Percentiles rank a stretch among this genome's conserved stretches.
These are phyloP conservation scores for Epinotia demarniana DNA, from an alignment of 2,888 invertebrate genomes.

Conservation along the genomic window DNA sequence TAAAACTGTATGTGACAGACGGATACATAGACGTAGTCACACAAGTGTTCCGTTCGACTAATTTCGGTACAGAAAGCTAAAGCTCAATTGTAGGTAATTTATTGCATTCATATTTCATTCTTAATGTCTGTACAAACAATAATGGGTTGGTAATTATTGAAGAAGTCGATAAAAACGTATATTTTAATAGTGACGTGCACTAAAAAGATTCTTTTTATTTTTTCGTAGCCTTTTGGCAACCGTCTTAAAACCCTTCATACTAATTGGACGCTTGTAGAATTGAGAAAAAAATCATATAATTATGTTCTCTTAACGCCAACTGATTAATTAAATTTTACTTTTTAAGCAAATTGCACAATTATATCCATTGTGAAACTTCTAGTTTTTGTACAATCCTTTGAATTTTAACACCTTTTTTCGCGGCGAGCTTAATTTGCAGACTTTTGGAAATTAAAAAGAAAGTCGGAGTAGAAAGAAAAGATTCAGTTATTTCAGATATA, in stretches of 20 bases:
- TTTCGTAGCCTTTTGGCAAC: constrained; percentile 12
- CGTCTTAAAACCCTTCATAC: constrained; percentile 17
- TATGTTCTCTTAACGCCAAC: constrained; percentile 21
- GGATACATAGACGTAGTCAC: too few relatives aligned
- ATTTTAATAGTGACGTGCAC: background rate
- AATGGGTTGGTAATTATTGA: background rate
- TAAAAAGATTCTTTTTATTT: background rate
- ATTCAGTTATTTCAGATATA: constrained; percentile 3
- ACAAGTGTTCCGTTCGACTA: too few relatives aligned
- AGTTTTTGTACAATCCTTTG: constrained; percentile 41
- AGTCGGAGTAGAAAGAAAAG: background rate
- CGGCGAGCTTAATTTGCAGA: constrained; percentile 20
- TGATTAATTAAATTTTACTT: constrained; percentile 35
- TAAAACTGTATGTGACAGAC: too few relatives aligned
- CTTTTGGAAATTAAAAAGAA: constrained; percentile 19
- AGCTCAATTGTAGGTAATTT: too few relatives aligned
- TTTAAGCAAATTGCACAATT: constrained; percentile 32
- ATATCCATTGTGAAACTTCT: constrained; percentile 38
- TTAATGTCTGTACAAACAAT: background rate
- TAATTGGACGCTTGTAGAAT: constrained; percentile 32
- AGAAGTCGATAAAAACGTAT: background rate
- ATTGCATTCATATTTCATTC: too few relatives aligned
- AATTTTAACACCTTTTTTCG: constrained; percentile 35
- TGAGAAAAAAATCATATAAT: constrained; percentile 25
- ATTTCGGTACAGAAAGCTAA: too few relatives aligned